Evolutionary conservation across 2,888 invertebrate species (phyloP), one percentile per base, ranked within the genome.

Genomic region (Trichopoda pennipes): DNA sequence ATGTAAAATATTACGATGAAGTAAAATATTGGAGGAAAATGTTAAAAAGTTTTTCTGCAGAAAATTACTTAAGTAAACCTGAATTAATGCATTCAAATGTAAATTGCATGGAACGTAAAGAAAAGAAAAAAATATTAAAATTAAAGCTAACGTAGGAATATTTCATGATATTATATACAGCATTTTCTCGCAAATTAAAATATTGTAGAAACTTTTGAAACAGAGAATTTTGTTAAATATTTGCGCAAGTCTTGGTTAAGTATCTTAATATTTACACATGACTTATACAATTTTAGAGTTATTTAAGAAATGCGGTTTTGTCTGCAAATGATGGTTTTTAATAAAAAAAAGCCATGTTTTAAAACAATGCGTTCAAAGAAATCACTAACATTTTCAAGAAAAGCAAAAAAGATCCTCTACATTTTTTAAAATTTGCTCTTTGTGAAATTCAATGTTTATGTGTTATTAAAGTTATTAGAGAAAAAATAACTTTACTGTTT

Each of bases 1-100:
- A 38, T 38, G 38, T 12, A 38, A 4, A 44, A 23, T 23, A 35
- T 9, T 3, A 14, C 56, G 55, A n/a, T 56, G 47, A 53, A 58
- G 32, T 58, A 10, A 17, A 51, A 17, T 51, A 35, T 38, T 44
- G 10, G 4, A 44, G 16, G 7, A 49, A 35, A 38, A 61, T 72
- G 53, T 21, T 58, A 58, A 53, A 44, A 72, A 61, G 51, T 61
- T 72, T 72, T 72, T 14, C 61, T 53, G 53, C 14, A 4, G 23
- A 72, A 72, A 72, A 72, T 72, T 72, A 72, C 72, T 72, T 72
- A 72, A 72, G 72, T 72, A 72, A 72, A 72, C 72, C 61, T 53
- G 42, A 51, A 61, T 53, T 72, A 42, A 61, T 72, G 72, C 72
- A 72, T 51, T 60, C 38, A 19, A 53, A 38, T 72, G 60, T 51